Conservation (phyloP, 2,888 invertebrate species). For the Dilophus febrilis region DNA sequence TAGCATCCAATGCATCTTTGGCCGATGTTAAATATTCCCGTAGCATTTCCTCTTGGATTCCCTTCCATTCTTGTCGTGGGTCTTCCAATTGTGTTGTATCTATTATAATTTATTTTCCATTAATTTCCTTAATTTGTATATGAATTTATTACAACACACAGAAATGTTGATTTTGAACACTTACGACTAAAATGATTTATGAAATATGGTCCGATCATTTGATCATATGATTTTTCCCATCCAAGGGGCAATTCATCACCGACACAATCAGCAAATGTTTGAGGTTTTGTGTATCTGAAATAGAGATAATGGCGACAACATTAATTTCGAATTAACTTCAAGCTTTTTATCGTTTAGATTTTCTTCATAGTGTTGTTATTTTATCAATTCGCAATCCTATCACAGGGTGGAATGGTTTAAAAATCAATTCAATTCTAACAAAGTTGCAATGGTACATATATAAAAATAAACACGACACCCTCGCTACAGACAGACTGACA, state of each 20-base stretch:
- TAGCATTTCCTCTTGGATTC: constrained; percentile 91
- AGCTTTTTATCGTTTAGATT: too few relatives aligned
- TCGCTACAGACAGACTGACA: too few relatives aligned
- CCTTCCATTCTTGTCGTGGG: constrained; percentile 91
- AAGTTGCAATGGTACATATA: too few relatives aligned
- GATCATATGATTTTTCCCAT: constrained; percentile 93
- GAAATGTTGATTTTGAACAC: constrained; percentile 31
- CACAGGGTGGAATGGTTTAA: too few relatives aligned
- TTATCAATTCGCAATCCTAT: not conserved
- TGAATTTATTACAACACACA: not conserved
- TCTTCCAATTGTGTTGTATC: constrained; percentile 94
- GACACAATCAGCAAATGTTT: constrained; percentile 93
- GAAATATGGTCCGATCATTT: constrained; percentile 87
- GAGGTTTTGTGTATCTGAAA: constrained; percentile 90
- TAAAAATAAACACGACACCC: too few relatives aligned
- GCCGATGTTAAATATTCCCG: constrained; percentile 91
- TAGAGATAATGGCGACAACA: too few relatives aligned
- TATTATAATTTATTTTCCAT: constrained; percentile 23
- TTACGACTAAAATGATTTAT: constrained; percentile 93
- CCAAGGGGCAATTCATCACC: constrained; percentile 94
- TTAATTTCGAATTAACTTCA: too few relatives aligned
- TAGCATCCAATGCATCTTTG: constrained; percentile 89
- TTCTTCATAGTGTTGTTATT: too few relatives aligned
- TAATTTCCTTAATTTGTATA: not conserved
- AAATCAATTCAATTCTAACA: too few relatives aligned